Base-by-base conservation (phyloP, 2,113 vertebrate species). In the Aix galericulata region DNA sequence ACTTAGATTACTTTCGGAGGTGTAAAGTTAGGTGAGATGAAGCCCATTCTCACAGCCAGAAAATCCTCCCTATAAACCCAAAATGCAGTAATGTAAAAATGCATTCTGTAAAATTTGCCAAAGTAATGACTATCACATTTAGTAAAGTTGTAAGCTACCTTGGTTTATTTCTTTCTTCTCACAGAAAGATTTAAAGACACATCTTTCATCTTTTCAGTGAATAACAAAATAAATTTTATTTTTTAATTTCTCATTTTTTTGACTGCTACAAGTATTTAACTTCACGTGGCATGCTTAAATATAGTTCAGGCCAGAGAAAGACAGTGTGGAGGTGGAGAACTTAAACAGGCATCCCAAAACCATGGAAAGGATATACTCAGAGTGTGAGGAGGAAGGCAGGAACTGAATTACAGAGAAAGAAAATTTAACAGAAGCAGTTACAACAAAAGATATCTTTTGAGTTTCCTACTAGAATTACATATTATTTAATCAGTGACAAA, bases 401-500 rank as follows among this genome's bases (percentile, higher is more conserved):
- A 8, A 69, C 23, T 68, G 7, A 72, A 60, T 72, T 75, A 56
- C 62, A 86, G 26, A 60, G 13, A 38, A 76, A 64, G 42, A 20
- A 84, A 85, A 29, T 22, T 82, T 64, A 79, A 85, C 17, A 68
- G 66, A 84, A 79, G 17, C n/a, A 72, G 21, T 38, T 23, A 60
- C 42, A 91, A 76, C 72, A 44, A 93, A 59, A 55, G 26, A 79
- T 15, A 82, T 68, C 32, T 58, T 64, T 16, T 58, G 56, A 76
- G 21, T 62, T 95, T 91, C 40, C 42, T 79, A 64, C 1, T 1
- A 58, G 29, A 90, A 74, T 91, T 76, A 66, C 22, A n/a, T 58
- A 79, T 93, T 95, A 94, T 88, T 88, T 94, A 80, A 91, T 88
- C 44, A 91, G 36, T 76, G 75, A 82, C 38, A 85, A 88, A 89